Evolutionary conservation across 1,140 invertebrate genomes (phyloP).

Genomic region (Anastrepha obliqua): DNA sequence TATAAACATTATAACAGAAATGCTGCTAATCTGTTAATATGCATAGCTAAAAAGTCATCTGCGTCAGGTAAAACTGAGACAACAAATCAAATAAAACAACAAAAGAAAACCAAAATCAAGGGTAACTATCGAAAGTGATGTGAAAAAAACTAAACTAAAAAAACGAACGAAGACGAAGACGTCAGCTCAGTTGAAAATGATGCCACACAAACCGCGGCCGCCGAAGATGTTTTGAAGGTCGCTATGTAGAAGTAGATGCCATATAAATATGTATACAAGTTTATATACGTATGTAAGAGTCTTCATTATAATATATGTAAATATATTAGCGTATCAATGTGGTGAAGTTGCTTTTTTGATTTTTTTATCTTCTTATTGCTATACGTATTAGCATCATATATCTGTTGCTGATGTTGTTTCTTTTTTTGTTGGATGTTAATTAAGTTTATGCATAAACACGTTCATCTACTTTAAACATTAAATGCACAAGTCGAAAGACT

Average conservation of each 20-base stretch:
- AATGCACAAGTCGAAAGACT: too few relatives aligned
- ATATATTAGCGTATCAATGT: slow-evolving; percentile 14
- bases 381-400: background rate
- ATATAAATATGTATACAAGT: background rate
- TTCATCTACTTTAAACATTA: too few relatives aligned
- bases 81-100: background rate
- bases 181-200: slow-evolving; percentile 42
- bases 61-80: background rate
- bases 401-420: background rate
- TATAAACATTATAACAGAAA: background rate
- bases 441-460: background rate
- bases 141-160: background rate
- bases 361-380: slow-evolving; percentile 34
- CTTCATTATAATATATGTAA: slow-evolving; percentile 1
- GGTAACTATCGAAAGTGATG: slow-evolving; percentile 52
- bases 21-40: slow-evolving; percentile 16
- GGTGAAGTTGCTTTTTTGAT: slow-evolving; percentile 27
- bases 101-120: slow-evolving; percentile 36
- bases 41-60: slow-evolving; percentile 32
- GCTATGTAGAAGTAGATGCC: slow-evolving; percentile 15
- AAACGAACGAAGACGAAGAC: background rate
- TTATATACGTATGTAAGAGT: background rate
- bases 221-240: slow-evolving; percentile 43
- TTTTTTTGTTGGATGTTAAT: background rate
- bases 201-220: slow-evolving; percentile 47